Evolutionary conservation across 2,797 vertebrate genomes (phyloP), one percentile per base, ranked within the genome.

Genomic region (Tangara arthus): DNA sequence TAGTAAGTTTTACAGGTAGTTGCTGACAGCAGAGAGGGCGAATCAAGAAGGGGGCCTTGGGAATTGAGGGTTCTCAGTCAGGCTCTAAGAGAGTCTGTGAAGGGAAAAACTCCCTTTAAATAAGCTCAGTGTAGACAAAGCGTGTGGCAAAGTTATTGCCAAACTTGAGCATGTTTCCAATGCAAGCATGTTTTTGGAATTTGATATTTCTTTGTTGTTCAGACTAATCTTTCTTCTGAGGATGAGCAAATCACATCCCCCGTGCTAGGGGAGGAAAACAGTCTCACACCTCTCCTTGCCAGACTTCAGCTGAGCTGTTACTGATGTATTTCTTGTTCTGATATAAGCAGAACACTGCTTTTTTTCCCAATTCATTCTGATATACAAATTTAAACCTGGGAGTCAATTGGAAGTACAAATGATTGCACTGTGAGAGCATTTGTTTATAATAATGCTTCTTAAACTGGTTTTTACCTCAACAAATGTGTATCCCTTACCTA

Each of bases 51-150:
- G 42, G 13, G 15, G 14, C 75, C 19, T 60, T 83, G 18, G 30
- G 23, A 76, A 14, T 1, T 41, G 32, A 8, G 26, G 19, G 9
- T 75, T 75, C 34, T 88, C 50, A 32, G 66, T 84, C 34, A 46
- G 63, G 26, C 47, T 91, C 10, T 34, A 14, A 65, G 24, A 70
- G 39, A 27, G 8, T 59, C 26, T 15, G 3, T 37, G 15, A 22
- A 23, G 60, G 50, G 47, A 44, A 24, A 76, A 84, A 47, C 10
- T 44, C 15, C 4, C 8, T 87, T 66, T 55, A 55, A 87, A 49
- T 1, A 12, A 0, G 0, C 32, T 73, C 8, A 9, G 3, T 11
- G 14, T 53, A 37, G 23, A 17, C 28, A 20, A 78, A 66, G 3
- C 0, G 0, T 46, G 16, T 55, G n/a, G 21, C 4, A 7, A 30